Evolutionary conservation across 1,140 invertebrate genomes (phyloP).

Genomic region (Diorhabda sublineata): DNA sequence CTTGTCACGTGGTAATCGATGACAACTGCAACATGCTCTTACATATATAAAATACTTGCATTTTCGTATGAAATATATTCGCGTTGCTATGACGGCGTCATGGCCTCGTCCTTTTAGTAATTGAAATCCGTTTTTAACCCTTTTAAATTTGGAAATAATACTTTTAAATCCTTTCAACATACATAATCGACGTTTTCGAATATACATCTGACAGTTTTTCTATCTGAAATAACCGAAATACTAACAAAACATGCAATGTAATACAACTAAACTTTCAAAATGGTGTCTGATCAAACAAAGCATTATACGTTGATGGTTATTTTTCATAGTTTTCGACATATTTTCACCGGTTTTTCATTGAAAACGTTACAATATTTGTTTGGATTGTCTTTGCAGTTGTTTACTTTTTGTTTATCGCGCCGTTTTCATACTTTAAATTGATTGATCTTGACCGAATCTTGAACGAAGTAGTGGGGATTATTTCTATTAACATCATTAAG

Average conservation of each 20-base stretch:
- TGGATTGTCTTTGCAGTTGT: slow-evolving; percentile 22
- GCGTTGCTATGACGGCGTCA: slow-evolving; percentile 36
- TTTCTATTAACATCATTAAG: slow-evolving; percentile 14
- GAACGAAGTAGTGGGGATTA: slow-evolving; percentile 11
- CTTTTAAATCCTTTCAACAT: too few relatives aligned
- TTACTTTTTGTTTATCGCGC: slow-evolving; percentile 37
- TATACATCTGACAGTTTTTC: too few relatives aligned
- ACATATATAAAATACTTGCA: slow-evolving; percentile 21
- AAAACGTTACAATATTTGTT: slow-evolving; percentile 15
- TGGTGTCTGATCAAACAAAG: slow-evolving; percentile 55
- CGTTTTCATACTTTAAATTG: slow-evolving; percentile 36
- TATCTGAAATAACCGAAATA: not conserved
- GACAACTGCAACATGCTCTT: slow-evolving; percentile 48
- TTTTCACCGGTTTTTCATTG: slow-evolving; percentile 14
- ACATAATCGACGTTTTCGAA: too few relatives aligned
- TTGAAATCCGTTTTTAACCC: slow-evolving; percentile 14
- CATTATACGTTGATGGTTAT: slow-evolving; percentile 31
- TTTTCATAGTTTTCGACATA: slow-evolving; percentile 18
- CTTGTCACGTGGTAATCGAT: slow-evolving; percentile 58
- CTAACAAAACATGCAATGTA: slow-evolving; percentile 19
- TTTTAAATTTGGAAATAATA: slow-evolving; percentile 1
- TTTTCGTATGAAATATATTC: slow-evolving; percentile 19
- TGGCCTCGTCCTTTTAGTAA: slow-evolving; percentile 32
- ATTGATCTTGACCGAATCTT: slow-evolving; percentile 33
- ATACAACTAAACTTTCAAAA: slow-evolving; percentile 49